Conservation (phyloP, 2,113 vertebrate species). For the Potamarius usumacintae region DNA sequence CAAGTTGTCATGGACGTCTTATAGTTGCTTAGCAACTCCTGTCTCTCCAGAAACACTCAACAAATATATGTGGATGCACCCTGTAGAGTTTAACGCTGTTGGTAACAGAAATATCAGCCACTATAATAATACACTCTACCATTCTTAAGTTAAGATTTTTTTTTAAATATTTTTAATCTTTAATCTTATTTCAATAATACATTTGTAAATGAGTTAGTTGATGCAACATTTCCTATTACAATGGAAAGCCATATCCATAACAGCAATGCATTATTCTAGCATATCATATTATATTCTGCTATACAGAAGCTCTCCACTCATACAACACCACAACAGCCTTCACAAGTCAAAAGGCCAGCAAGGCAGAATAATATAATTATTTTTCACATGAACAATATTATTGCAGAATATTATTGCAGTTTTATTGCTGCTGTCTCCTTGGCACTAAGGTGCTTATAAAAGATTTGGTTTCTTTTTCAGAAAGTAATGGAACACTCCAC, state of each 20-base stretch:
- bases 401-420: background rate
- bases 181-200: background rate
- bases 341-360: background rate
- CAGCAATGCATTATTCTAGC: background rate
- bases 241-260: background rate
- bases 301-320: background rate
- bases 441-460: background rate
- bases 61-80: conserved; percentile 36
- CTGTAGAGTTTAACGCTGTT: background rate
- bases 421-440: background rate
- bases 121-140: background rate
- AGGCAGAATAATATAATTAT: background rate
- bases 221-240: background rate
- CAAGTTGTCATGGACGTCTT: conserved; percentile 53
- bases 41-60: conserved; percentile 61
- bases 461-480: background rate
- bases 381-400: background rate
- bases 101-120: background rate
- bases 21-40: conserved; percentile 66
- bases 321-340: background rate
- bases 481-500: background rate
- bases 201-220: background rate
- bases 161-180: background rate
- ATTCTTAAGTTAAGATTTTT: background rate
- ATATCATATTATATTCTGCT: background rate